Conservation (phyloP, 2,113 vertebrate species). For the Ancistrus triradiatus region DNA sequence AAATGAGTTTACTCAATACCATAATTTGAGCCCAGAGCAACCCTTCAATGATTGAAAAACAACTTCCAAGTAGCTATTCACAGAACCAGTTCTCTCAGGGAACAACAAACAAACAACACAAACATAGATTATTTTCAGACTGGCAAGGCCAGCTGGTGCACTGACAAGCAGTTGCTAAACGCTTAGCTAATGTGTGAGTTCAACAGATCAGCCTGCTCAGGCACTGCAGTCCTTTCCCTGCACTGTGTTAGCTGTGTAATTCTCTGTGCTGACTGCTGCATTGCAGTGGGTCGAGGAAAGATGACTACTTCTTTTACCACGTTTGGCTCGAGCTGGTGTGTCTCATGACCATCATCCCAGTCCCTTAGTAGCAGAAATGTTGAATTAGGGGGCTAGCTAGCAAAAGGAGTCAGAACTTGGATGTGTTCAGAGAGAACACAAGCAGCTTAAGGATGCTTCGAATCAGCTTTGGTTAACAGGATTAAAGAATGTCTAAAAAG, state of each 20-base stretch:
- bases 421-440: background rate
- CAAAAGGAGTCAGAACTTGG: conserved; percentile 8
- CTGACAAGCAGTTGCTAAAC: conserved; percentile 24
- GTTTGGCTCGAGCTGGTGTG: conserved; percentile 23
- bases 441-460: background rate
- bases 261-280: conserved; percentile 4
- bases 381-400: background rate
- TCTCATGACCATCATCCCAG: background rate
- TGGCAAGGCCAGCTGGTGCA: conserved; percentile 21
- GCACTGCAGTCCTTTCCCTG: conserved; percentile 10
- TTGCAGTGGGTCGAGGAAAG: conserved; percentile 4
- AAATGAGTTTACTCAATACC: background rate
- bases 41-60: background rate
- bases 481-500: background rate
- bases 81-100: background rate
- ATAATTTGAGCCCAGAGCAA: background rate
- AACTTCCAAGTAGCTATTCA: background rate
- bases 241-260: conserved; percentile 1
- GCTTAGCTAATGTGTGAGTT: conserved; percentile 18
- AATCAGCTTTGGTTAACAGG: background rate
- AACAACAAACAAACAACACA: conserved; percentile 12
- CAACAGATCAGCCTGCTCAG: conserved; percentile 15
- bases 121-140: conserved; percentile 25
- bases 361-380: conserved; percentile 10
- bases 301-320: conserved; percentile 1